Percentiles rank a stretch among this genome's conserved stretches.
phyloP scores from a whole-genome alignment of 2,113 vertebrate genomes.

The Dermatemys mawii region DNA sequence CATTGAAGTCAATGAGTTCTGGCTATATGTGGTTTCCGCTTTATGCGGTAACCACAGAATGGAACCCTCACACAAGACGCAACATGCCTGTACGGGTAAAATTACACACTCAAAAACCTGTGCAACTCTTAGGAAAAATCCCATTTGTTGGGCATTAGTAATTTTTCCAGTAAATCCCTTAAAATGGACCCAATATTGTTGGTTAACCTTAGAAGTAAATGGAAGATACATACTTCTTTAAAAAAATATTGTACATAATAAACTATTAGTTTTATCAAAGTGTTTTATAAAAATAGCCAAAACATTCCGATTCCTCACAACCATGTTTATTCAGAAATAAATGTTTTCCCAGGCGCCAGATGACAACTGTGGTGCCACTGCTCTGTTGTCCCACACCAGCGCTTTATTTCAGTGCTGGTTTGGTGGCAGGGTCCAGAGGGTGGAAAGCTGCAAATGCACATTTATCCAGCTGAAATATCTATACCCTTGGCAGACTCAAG shows the following conservation, averaged over 20 bases:
- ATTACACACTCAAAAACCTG: neutral
- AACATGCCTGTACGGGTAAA: too few species aligned
- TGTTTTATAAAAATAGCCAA: neutral
- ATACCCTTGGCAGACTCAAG: conserved; percentile 1
- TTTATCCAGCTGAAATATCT: conserved; percentile 50
- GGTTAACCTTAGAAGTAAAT: neutral
- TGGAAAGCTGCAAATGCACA: conserved; percentile 48
- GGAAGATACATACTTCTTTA: neutral
- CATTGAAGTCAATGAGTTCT: too few species aligned
- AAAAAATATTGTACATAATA: neutral
- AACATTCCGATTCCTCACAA: neutral
- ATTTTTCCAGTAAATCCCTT: neutral
- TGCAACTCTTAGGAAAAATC: neutral
- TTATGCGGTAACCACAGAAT: too few species aligned
- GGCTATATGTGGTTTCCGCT: too few species aligned
- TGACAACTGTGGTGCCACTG: neutral
- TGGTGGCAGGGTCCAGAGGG: conserved; percentile 31
- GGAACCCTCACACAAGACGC: too few species aligned
- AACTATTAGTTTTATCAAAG: neutral
- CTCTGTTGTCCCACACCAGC: neutral
- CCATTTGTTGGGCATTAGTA: neutral
- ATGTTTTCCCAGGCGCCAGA: neutral
- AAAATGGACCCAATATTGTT: neutral
- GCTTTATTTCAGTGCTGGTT: neutral
- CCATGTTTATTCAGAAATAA: neutral